Conservation (phyloP, 2,113 vertebrate genomes). For the Vicugna pacos region DNA sequence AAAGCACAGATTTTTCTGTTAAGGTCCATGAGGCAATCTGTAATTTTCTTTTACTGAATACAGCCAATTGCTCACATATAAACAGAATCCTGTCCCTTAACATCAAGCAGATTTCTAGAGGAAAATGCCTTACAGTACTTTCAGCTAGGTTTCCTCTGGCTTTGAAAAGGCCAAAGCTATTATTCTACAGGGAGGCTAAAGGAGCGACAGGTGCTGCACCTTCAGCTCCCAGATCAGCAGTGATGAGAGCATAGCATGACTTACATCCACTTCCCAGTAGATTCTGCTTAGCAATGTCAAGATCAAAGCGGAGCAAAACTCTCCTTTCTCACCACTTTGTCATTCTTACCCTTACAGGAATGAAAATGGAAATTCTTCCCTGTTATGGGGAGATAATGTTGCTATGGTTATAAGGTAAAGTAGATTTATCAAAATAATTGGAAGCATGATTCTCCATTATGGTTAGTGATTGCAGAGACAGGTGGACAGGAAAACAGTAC, state of each 20-base stretch:
- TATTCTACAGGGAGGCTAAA: conserved; percentile 16
- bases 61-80: neutral
- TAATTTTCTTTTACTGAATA: neutral
- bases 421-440: conserved; percentile 86
- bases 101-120: conserved; percentile 16
- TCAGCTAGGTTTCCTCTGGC: neutral
- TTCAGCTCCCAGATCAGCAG: conserved; percentile 78
- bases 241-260: conserved; percentile 77
- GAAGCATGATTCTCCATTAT: conserved; percentile 80
- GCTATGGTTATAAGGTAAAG: conserved; percentile 83
- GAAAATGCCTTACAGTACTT: neutral
- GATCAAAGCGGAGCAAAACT: conserved; percentile 81
- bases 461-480: conserved; percentile 71
- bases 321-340: conserved; percentile 66
- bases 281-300: conserved; percentile 75
- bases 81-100: neutral
- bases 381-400: conserved; percentile 80
- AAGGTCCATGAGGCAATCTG: neutral
- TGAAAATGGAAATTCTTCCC: conserved; percentile 82
- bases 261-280: conserved; percentile 71
- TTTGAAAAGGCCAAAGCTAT: conserved; percentile 55
- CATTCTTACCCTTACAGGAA: conserved; percentile 77
- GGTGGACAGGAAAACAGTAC: conserved; percentile 76
- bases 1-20: neutral
- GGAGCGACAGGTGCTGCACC: conserved; percentile 60